phyloP scores from a whole-genome alignment of 2,113 vertebrate species.

The Brachionichthys hirsutus region DNA sequence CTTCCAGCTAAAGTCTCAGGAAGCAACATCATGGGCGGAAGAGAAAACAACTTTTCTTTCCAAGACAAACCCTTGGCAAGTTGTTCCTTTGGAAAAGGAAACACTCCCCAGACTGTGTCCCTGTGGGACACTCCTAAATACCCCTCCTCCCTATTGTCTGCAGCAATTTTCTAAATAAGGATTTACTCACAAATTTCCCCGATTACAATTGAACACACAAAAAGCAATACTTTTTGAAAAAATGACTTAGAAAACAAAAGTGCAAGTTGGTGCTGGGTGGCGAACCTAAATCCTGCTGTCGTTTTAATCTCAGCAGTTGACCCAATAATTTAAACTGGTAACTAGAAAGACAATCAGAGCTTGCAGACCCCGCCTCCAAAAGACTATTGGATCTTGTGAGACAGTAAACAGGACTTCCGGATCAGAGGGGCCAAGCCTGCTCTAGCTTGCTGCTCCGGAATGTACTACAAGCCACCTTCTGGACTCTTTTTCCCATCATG shows the following conservation, averaged over 20 bases:
- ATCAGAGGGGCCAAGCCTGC: too few relatives aligned
- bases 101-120: slow-evolving; percentile 23
- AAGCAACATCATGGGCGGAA: slow-evolving; percentile 63
- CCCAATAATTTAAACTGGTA: not conserved
- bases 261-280: not conserved
- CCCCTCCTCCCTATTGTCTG: slow-evolving; percentile 32
- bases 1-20: slow-evolving; percentile 60
- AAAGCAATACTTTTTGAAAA: not conserved
- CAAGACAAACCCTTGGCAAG: slow-evolving; percentile 52
- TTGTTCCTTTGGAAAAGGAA: slow-evolving; percentile 53
- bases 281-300: not conserved
- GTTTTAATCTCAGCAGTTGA: slow-evolving; percentile 30
- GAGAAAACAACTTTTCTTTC: slow-evolving; percentile 66
- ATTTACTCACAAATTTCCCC: slow-evolving; percentile 3
- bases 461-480: too few relatives aligned
- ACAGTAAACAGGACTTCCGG: too few relatives aligned
- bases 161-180: slow-evolving; percentile 21
- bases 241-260: not conserved
- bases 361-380: too few relatives aligned
- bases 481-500: too few relatives aligned
- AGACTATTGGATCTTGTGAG: too few relatives aligned
- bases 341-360: too few relatives aligned
- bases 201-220: slow-evolving; percentile 16
- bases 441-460: too few relatives aligned
- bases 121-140: slow-evolving; percentile 26